Conservation (phyloP, 2,113 vertebrate species). For the Spheniscus mendiculus region DNA sequence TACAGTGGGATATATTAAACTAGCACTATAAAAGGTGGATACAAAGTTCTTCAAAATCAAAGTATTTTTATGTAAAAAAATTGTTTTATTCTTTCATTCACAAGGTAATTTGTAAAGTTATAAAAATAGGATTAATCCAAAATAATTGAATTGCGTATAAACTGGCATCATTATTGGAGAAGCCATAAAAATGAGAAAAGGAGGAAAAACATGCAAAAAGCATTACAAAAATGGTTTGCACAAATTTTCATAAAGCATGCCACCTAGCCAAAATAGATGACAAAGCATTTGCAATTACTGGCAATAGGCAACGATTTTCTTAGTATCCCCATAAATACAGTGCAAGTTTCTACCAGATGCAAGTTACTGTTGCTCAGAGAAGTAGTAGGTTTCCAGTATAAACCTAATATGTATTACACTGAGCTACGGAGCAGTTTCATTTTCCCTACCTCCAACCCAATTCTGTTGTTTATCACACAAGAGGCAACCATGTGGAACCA, state of each 20-base stretch:
- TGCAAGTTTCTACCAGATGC: not conserved
- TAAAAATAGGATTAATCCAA: not conserved
- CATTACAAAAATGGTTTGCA: not conserved
- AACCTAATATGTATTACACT: too few species aligned
- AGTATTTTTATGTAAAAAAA: not conserved
- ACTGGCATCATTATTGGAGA: not conserved
- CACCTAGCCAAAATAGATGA: not conserved
- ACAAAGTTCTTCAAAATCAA: not conserved
- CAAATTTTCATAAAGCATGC: not conserved
- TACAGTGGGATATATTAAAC: not conserved
- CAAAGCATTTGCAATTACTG: not conserved
- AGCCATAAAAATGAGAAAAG: not conserved
- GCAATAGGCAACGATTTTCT: not conserved
- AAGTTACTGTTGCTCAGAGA: not conserved
- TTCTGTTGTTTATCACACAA: not conserved
- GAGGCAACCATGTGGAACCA: not conserved
- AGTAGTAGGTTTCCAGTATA: not conserved
- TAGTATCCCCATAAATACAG: not conserved
- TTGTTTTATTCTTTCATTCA: not conserved
- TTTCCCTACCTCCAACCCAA: not conserved
- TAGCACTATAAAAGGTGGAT: not conserved
- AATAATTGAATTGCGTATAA: not conserved
- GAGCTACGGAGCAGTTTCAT: not conserved
- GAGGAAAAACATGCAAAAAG: not conserved
- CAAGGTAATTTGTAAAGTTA: not conserved